Evolutionary conservation across 2,113 vertebrate genomes (phyloP), one percentile per base, ranked within the genome.

Genomic region (Ceyx melanurus): DNA sequence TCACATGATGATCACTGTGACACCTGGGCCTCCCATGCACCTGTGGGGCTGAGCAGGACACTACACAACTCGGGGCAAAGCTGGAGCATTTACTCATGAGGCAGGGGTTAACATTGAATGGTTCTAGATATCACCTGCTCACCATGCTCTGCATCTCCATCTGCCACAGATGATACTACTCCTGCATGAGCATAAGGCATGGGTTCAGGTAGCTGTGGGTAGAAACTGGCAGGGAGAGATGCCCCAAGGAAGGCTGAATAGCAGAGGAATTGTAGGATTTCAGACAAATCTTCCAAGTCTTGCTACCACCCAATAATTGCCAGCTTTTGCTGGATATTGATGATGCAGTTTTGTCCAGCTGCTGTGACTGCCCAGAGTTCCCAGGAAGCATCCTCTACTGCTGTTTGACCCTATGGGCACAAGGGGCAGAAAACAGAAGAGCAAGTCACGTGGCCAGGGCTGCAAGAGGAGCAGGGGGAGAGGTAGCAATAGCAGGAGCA

Each of bases 21-120:
- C 97, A 97, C 97, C 97, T 97, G 97, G 96, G 94, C 89, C 94
- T 95, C 94, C 93, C 7, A 78, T n/a, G 17, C 12, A 35, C 92
- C 86, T 40, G 92, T 8, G 10, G 61, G 68, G 67, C 90, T 35
- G 7, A 86, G 85, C 92, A 93, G 93, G 86, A 45, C 95, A 40
- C 51, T 4, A 4, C 1, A 11, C 62, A 82, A 7, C 13, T 10
- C 2, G 18, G 71, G 79, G 21, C 9, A 9, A 54, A 90, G 74
- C 22, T 13, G 1, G 62, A 42, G 74, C 46, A 17, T 31, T 3
- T 51, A 74, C 57, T 23, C 58, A 65, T 13, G 0, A 3, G 70
- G 50, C 57, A 31, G 58, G 61, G 88, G 31, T 58, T 83, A 20
- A 67, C 26, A 1, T 40, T 0, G 35, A n/a, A 6, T 0, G 1